Evolutionary conservation across 1,140 invertebrate species (phyloP), one percentile per base, ranked within the genome.

Genomic region (Artemia franciscana): DNA sequence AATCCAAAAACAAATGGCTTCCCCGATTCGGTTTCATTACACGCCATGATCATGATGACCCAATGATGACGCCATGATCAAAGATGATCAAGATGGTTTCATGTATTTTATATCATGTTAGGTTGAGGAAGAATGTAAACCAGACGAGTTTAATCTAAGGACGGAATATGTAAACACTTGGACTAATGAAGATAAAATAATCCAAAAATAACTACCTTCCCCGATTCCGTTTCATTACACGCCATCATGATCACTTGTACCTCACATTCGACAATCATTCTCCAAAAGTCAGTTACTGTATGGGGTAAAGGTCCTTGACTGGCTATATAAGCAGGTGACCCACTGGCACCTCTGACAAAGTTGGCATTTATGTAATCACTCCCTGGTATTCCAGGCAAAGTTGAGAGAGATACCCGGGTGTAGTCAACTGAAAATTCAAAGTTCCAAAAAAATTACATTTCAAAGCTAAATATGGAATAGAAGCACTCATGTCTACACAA

Each of bases 301-400:
- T 77, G 72, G 5, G 79, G 77, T 62, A 83, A 70, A 26, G 82
- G 82, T 26, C 82, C 83, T 74, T 85, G 78, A 39, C 76, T 73
- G 56, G 76, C 76, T 62, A 77, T 77, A 63, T 77, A 77, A 3
- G 75, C 75, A 18, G 68, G 67, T 7, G 73, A 74, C 5, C 75
- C 75, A 65, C 73, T 74, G 26, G 74, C 75, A 4, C 77, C 79
- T 66, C 76, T 75, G 60, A 84, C 81, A 62, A 75, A 76, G 68
- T 82, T 84, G 5, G 82, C 83, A 76, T 84, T 85, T 67, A 85
- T 82, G 70, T 84, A 84, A 72, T 84, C 81, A 65, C 78, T 73
- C 63, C 78, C 75, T 65, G 76, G 74, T 58, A 77, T 74, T 30
- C 77, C 76, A 26, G 74, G 76, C 71, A 78, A 78, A 67, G 80